Base-by-base conservation (phyloP, 2,113 vertebrate species). In the Tor tambroides region DNA sequence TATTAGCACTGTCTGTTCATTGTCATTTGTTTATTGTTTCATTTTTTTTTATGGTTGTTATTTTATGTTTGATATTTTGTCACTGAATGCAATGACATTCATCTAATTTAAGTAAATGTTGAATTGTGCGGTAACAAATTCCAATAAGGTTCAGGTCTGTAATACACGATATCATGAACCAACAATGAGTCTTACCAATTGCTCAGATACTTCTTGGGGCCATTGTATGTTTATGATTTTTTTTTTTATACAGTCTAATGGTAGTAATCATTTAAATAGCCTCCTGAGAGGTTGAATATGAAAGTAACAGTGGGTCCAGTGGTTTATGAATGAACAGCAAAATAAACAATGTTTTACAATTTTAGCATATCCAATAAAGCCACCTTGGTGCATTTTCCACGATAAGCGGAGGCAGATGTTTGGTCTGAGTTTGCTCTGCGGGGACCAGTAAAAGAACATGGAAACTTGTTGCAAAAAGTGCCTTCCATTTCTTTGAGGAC, bases 341-440 rank as follows among this genome's bases (percentile, higher is more conserved):
- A 85, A 80, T 88, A 87, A 87, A 88, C 76, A 90, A n/a, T 90
- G 88, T 38, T 89, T 91, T 88, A 90, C 67, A 88, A 91, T 89
- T 85, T 74, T 49, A 89, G 77, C 69, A 86, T 77, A 81, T 89
- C 83, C 79, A 91, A 82, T 59, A 85, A 86, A 91, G 56, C 77
- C 85, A 88, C 87, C 78, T 88, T 77, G 84, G 56, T 88, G 81
- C 15, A 76, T 90, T 86, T 91, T 92, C 79, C 72, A 87, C 85
- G 84, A 91, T 93, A 93, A 95, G 90, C 85, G 67, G 82, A 84
- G 90, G 84, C 93, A 94, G 92, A 94, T 93, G 93, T 89, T 91
- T 82, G 84, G 88, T 85, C 87, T 86, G 79, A 43, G 87, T 84
- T 87, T 43, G 80, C 30, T 89, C 87, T 92, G 87, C 19, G 84